Base-by-base conservation (phyloP, 2,113 vertebrate species). In the Hemiscyllium ocellatum region DNA sequence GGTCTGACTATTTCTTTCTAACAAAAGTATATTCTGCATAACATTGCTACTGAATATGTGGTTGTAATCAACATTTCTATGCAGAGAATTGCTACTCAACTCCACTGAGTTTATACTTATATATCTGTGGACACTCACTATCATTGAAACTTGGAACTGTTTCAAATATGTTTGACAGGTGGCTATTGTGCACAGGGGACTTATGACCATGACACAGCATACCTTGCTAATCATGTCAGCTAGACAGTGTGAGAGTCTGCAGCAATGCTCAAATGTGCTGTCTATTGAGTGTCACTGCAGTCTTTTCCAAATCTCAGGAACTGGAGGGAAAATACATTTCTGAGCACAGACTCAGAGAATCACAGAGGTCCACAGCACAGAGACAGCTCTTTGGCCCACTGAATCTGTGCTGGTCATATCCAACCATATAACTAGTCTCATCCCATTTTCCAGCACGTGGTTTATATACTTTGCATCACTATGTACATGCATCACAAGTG, bases 1-100 rank as follows among this genome's bases (percentile, higher is more conserved):
- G 89, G 89, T 93, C 61, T 93, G 89, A 93, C 61, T 7, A 61
- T 93, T 93, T 91, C 89, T 37, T 93, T 93, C 66, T 37, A 93
- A 68, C 61, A 93, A 66, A 61, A 66, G n/a, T 93, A n/a, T 37
- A 22, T 93, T 93, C 61, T 93, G 56, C 89, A 68, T 65, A 93
- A 66, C 68, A 5, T 94, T 68, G 42, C 90, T 37, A 24, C 90
- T 68, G 4, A 93, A 93, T 69, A 68, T 50, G 47, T 29, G 68
- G 93, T 95, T 95, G 65, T 50, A 24, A 69, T 95, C 6, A 42
- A 70, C 69, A 26, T 70, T 50, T 72, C 68, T 69, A 24, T 50
- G 89, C 42, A 70, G 37, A 70, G 26, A 52, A 50, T 72, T 70
- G 72, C 19, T 95, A 33, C 22, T 72, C 37, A 95, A 33, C 72